A percentile compares a stretch with the other conserved stretches of the same genome.
These are phyloP conservation scores for Picus viridis DNA, from an alignment of 2,797 vertebrate species.

Conservation along the genomic window DNA sequence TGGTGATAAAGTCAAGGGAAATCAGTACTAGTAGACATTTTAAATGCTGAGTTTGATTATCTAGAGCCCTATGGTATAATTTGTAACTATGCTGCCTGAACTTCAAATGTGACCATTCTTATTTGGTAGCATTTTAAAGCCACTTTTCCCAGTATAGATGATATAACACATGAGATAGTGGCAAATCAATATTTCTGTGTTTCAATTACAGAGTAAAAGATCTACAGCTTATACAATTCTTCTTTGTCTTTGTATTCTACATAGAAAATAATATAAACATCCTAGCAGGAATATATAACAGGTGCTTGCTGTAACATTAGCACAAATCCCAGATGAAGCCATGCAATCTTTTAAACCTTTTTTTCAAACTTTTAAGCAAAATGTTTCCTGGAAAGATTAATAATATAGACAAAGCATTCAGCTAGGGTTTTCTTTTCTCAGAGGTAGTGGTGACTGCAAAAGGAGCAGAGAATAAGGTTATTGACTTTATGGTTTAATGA, in stretches of 20 bases:
- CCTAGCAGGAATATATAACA: background rate
- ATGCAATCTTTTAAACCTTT: background rate
- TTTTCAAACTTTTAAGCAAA: background rate
- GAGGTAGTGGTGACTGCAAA: background rate
- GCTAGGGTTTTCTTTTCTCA: background rate
- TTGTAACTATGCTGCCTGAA: background rate
- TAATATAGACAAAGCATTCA: background rate
- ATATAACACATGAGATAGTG: background rate
- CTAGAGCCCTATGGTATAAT: background rate
- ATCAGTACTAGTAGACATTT: constrained; percentile 2
- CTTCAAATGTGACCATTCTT: background rate
- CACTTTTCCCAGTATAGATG: background rate
- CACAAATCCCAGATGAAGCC: background rate
- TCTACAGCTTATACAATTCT: background rate
- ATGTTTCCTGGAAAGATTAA: background rate
- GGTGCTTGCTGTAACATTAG: background rate
- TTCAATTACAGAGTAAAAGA: background rate
- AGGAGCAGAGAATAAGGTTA: background rate
- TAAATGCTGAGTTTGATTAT: background rate
- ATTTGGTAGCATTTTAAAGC: constrained; percentile 3
- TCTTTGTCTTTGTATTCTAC: background rate
- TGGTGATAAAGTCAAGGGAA: constrained; percentile 21
- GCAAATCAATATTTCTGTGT: background rate
- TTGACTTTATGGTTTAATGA: background rate
- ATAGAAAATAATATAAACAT: background rate